These are phyloP conservation scores for Eolophus roseicapilla DNA, from an alignment of 2,113 vertebrate genomes.

Conservation along the genomic window DNA sequence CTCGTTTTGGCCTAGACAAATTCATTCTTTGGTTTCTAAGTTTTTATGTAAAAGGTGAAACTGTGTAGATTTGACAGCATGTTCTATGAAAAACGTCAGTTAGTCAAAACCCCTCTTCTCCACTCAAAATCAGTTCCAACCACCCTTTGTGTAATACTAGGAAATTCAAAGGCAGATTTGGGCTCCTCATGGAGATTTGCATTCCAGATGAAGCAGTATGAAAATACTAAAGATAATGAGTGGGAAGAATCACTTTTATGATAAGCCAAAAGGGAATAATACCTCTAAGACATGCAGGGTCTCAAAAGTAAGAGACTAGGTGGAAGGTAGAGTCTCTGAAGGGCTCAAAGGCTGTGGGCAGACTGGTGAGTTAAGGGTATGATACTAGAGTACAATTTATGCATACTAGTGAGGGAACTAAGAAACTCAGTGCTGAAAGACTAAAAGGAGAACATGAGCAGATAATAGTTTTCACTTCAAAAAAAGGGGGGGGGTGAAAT, in stretches of 20 bases:
- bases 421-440: background rate
- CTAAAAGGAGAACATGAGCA: background rate
- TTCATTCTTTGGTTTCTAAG: background rate
- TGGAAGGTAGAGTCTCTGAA: constrained; percentile 24
- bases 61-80: background rate
- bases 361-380: background rate
- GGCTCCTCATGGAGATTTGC: constrained; percentile 20
- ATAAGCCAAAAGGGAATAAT: constrained; percentile 46
- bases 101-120: background rate
- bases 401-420: background rate
- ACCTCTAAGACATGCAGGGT: background rate
- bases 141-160: background rate
- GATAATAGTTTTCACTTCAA: background rate
- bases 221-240: constrained; percentile 33
- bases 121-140: background rate
- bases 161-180: constrained; percentile 4
- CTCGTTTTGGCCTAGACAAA: background rate
- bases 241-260: constrained; percentile 56
- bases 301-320: constrained; percentile 10
- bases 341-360: constrained; percentile 12
- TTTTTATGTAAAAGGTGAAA: background rate
- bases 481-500: background rate
- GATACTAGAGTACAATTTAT: background rate
- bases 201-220: constrained; percentile 24
- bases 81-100: background rate